A percentile compares a stretch with the other conserved stretches of the same genome.
These are phyloP conservation scores for Stigmatopora argus DNA, from an alignment of 2,113 vertebrate species.

Conservation along the genomic window DNA sequence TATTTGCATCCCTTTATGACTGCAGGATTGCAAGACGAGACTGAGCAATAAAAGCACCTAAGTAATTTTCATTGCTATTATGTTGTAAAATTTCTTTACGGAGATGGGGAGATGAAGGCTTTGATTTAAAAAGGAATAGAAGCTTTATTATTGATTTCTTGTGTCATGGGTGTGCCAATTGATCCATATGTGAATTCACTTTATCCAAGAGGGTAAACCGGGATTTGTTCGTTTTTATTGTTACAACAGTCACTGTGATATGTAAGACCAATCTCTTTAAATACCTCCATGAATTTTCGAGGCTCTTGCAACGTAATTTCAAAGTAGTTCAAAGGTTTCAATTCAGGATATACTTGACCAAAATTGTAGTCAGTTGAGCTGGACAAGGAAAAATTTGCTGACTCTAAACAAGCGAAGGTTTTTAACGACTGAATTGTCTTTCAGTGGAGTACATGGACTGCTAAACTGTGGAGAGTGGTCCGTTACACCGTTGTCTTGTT, in stretches of 20 bases:
- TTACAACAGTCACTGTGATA: not conserved
- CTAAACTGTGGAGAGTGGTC: no score
- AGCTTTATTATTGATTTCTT: constrained; percentile 1
- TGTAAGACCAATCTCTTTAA: not conserved
- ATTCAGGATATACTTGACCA: not conserved
- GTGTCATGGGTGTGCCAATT: not conserved
- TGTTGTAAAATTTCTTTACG: constrained; percentile 8
- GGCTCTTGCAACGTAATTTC: not conserved
- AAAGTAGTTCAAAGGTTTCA: not conserved
- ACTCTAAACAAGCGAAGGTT: no score
- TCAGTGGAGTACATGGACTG: no score
- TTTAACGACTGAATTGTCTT: no score
- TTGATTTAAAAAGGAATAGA: constrained; percentile 14
- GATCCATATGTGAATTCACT: not conserved
- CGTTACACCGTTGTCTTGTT: no score
- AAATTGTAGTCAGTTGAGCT: no score
- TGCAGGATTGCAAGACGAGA: not conserved
- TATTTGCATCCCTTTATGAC: constrained; percentile 10
- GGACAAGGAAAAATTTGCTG: no score
- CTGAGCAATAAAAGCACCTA: constrained; percentile 4
- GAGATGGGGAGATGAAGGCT: constrained; percentile 9
- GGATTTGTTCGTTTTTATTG: not conserved
- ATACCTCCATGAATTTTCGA: not conserved
- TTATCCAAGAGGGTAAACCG: not conserved
- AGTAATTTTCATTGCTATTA: constrained; percentile 14